Conservation (phyloP, 2,888 invertebrate genomes). For the Lepidonotus clava region DNA sequence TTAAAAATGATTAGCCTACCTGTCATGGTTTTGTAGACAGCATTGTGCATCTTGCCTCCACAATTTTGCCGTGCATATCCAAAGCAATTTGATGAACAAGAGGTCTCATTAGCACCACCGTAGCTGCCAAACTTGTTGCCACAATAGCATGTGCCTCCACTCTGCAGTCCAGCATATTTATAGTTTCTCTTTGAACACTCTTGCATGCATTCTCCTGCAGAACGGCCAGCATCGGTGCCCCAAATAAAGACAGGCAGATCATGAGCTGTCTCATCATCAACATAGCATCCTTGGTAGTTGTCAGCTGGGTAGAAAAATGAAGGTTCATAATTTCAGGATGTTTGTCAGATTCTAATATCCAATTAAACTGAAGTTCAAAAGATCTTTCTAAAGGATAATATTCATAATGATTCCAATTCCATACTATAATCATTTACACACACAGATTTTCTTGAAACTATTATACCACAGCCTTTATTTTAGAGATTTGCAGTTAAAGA, state of each 20-base stretch:
- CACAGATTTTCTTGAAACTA: no score
- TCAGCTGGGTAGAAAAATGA: neutral
- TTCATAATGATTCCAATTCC: no score
- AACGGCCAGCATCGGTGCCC: neutral
- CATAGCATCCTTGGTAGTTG: constrained; percentile 15
- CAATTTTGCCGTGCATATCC: constrained; percentile 30
- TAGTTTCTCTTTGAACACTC: neutral
- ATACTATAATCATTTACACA: no score
- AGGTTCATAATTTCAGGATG: neutral
- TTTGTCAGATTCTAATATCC: neutral
- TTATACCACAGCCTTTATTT: no score
- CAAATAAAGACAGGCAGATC: constrained; percentile 22
- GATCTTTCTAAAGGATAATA: neutral
- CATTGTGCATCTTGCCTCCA: constrained; percentile 1
- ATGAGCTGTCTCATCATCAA: neutral
- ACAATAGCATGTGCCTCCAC: constrained; percentile 48
- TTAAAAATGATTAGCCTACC: neutral
- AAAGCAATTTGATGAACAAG: neutral
- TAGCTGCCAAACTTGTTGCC: constrained; percentile 30
- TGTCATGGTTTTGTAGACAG: constrained; percentile 4
- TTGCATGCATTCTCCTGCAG: constrained; percentile 30
- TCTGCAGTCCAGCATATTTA: constrained; percentile 35
- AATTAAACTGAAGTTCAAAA: neutral
- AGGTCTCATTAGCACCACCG: constrained; percentile 13
- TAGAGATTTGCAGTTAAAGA: no score